Conservation (phyloP, 2,888 invertebrate species). For the Trissolcus brochymenae region DNA sequence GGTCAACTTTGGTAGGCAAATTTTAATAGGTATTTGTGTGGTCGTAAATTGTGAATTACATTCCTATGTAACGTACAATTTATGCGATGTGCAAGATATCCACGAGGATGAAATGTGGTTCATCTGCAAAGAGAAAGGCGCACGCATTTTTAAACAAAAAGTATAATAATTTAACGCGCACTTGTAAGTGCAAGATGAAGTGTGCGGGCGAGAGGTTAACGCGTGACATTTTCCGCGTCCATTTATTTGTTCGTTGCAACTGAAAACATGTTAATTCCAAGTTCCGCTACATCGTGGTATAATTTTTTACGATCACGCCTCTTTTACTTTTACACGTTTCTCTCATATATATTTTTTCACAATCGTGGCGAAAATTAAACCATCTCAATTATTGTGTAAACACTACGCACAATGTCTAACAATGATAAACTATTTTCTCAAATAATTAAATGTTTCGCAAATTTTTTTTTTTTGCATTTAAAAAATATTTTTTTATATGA, state of each 20-base stretch:
- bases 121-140: constrained; percentile 51
- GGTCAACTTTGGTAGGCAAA: too few relatives aligned
- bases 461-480: too few relatives aligned
- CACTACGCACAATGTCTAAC: too few relatives aligned
- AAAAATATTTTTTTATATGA: too few relatives aligned
- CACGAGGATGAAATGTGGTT: constrained; percentile 49
- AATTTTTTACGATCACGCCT: constrained; percentile 8
- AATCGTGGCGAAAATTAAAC: too few relatives aligned
- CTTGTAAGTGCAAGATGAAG: constrained; percentile 46
- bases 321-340: neutral
- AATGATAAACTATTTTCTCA: too few relatives aligned
- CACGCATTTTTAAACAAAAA: constrained; percentile 33
- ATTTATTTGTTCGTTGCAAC: constrained; percentile 34
- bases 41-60: constrained; percentile 44
- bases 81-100: constrained; percentile 45
- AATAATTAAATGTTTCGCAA: too few relatives aligned
- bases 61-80: constrained; percentile 39
- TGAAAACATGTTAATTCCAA: constrained; percentile 27
- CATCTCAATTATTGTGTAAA: too few relatives aligned
- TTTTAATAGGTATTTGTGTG: constrained; percentile 28
- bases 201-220: constrained; percentile 42
- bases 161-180: constrained; percentile 48
- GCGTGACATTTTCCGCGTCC: constrained; percentile 51
- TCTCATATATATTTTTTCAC: too few relatives aligned
- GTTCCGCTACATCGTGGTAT: constrained; percentile 9